Percentiles rank a stretch among this genome's conserved stretches.
These are phyloP conservation scores for Pseudomyrmex concolor DNA, from an alignment of 1,140 invertebrate genomes.

Conservation along the genomic window DNA sequence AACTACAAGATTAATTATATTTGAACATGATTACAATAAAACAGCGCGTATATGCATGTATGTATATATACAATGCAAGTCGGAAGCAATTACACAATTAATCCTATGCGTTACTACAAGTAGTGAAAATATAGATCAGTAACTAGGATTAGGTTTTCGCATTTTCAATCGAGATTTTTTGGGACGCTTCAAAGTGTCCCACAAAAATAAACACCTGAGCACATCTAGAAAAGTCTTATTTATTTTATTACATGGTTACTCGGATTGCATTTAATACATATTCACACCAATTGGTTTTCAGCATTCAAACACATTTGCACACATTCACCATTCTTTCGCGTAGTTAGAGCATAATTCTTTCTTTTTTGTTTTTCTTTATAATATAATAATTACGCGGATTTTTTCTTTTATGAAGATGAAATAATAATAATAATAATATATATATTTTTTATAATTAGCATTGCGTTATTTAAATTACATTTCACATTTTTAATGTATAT, in stretches of 20 bases:
- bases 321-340: constrained; percentile 77
- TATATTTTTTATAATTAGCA: constrained; percentile 78
- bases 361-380: constrained; percentile 43
- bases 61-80: constrained; percentile 36
- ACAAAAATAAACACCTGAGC: constrained; percentile 63
- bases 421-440: constrained; percentile 68
- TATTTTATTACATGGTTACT: constrained; percentile 81
- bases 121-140: constrained; percentile 12
- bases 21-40: constrained; percentile 23
- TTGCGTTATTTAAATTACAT: constrained; percentile 80
- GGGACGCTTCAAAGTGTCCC: neutral
- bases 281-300: constrained; percentile 68
- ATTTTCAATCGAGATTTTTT: constrained; percentile 1
- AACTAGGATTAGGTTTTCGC: constrained; percentile 26
- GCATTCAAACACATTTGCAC: constrained; percentile 78
- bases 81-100: constrained; percentile 36
- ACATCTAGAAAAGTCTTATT: constrained; percentile 82
- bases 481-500: constrained; percentile 80
- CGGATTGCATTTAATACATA: constrained; percentile 74
- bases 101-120: constrained; percentile 1
- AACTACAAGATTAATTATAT: constrained; percentile 40
- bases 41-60: constrained; percentile 26
- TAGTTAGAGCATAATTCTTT: constrained; percentile 69
- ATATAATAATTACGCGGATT: constrained; percentile 70
- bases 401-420: constrained; percentile 79